Base-by-base conservation (phyloP, 2,113 vertebrate genomes). In the Carlito syrichta region DNA sequence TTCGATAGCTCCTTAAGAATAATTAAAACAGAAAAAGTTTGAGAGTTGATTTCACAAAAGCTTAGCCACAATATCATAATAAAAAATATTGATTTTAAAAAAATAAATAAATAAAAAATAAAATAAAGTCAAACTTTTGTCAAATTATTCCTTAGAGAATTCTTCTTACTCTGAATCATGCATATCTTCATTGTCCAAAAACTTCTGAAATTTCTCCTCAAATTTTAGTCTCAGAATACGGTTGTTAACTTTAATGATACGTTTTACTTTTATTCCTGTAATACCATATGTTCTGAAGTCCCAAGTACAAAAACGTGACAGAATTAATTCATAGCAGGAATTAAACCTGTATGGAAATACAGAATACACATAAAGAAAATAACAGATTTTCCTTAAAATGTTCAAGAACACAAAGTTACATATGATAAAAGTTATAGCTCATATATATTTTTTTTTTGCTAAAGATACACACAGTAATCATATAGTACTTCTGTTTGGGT, bases 191-290 rank as follows among this genome's bases (percentile, higher is more conserved):
- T 89, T 98, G 76, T 98, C 93, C 93, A 99, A 90, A 97, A 99
- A 97, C 56, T 66, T 94, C 22, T 99, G 98, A 81, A 99, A 98
- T 95, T 98, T 99, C 60, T 99, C 98, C 97, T 99, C 99, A 87
- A 99, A 99, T 94, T 98, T 98, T 96, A 99, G 97, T 86, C 98
- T 98, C 91, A 99, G 96, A 63, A 98, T 98, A n/a, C 98, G 98
- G 95, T 99, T 99, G 77, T 99, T 98, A 88, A 99, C 97, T 82
- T 99, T 98, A 82, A 99, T 97, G 43, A 99, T 98, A 66, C 96
- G 85, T 77, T 99, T 98, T 94, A 99, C 98, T 98, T 99, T 99
- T 68, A 99, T 97, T 84, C 98, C 98, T 17, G 98, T 98, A 95
- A 99, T 97, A 74, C 98, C 97, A 19, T 98, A 97, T 38, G 71